Percentiles rank a stretch among this genome's conserved stretches.
Conservation (phyloP, 2,113 vertebrate species). For the Garra rufa region DNA sequence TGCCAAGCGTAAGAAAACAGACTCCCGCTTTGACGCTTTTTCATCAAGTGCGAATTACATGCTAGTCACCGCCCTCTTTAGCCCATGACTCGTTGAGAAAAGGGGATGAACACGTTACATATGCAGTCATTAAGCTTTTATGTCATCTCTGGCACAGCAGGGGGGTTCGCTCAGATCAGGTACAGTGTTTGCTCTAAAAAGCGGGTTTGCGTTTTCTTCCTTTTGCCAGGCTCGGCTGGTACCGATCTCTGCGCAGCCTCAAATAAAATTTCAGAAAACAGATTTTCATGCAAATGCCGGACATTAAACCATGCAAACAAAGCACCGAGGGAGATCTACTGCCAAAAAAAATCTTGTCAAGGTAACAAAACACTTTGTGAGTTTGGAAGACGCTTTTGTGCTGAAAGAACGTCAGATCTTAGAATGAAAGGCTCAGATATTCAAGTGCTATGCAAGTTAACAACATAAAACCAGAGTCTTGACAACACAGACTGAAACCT, state of each 20-base stretch:
- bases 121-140: constrained; percentile 43
- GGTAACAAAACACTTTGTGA: constrained; percentile 16
- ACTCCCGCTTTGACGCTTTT: constrained; percentile 11
- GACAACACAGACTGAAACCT: constrained; percentile 57
- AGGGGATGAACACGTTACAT: constrained; percentile 47
- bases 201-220: too few species aligned
- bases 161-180: constrained; percentile 10
- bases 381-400: neutral
- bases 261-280: neutral
- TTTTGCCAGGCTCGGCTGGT: neutral
- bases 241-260: neutral
- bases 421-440: constrained; percentile 32
- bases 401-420: neutral
- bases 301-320: neutral
- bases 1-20: constrained; percentile 3
- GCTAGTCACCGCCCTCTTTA: constrained; percentile 21
- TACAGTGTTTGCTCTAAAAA: neutral
- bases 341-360: constrained; percentile 2
- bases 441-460: constrained; percentile 6
- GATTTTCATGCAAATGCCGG: constrained; percentile 18
- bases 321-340: neutral
- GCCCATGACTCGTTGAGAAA: constrained; percentile 57
- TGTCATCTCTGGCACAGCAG: neutral
- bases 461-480: neutral
- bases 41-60: constrained; percentile 39